Conservation (phyloP, 2,113 vertebrate genomes). For the Steatornis caripensis region DNA sequence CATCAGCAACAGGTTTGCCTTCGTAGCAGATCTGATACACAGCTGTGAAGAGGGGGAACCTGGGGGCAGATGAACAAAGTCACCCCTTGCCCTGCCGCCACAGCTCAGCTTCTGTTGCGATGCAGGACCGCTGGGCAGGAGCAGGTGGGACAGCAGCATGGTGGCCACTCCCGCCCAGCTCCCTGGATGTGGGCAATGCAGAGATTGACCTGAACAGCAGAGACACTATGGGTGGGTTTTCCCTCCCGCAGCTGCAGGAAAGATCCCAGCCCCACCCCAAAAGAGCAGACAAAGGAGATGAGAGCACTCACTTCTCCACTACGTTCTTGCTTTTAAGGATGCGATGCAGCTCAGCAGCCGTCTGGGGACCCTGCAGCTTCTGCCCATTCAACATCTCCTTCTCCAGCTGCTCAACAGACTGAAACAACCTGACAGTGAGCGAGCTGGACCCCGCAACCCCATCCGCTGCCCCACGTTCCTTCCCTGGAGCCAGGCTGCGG, state of each 20-base stretch:
- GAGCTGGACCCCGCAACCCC: not conserved
- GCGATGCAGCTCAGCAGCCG: conserved; percentile 85
- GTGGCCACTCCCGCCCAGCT: not conserved
- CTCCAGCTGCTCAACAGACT: conserved; percentile 94
- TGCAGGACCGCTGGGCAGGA: not conserved
- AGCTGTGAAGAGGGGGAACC: conserved; percentile 94
- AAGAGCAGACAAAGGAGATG: not conserved
- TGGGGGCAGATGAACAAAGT: conserved; percentile 13
- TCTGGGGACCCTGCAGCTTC: conserved; percentile 96
- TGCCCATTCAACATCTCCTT: conserved; percentile 95
- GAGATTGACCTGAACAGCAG: not conserved
- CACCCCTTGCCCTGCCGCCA: not conserved
- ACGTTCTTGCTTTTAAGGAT: conserved; percentile 86
- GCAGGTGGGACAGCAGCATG: not conserved
- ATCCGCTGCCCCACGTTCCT: fast-evolving
- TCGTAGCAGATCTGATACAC: conserved; percentile 91
- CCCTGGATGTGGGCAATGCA: not conserved
- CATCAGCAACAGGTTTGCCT: conserved; percentile 82
- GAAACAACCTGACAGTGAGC: not conserved
- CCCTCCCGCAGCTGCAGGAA: not conserved
- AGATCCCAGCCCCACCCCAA: not conserved
- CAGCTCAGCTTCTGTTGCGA: fast-evolving
- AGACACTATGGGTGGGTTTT: not conserved
- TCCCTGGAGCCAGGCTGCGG: not conserved
- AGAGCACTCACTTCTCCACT: conserved; percentile 84